Conservation (phyloP, 2,797 vertebrate species). For the Hemibagrus guttatus region DNA sequence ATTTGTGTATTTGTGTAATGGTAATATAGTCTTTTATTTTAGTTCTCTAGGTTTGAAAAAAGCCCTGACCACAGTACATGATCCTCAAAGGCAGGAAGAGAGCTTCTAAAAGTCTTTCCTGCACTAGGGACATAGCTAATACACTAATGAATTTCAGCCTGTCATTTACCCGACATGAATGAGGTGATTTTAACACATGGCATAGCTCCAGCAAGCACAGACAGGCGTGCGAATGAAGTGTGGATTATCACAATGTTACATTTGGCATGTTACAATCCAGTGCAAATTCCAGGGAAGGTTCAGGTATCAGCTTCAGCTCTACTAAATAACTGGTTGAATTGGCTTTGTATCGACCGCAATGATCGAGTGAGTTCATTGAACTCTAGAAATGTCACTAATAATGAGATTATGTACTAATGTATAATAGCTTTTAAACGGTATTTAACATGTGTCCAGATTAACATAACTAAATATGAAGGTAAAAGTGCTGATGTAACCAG, state of each 20-base stretch:
- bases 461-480: neutral
- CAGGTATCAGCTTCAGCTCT: constrained; percentile 21
- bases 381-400: constrained; percentile 7
- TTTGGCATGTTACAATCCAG: neutral
- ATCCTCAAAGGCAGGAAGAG: neutral
- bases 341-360: constrained; percentile 3
- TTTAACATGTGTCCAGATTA: neutral
- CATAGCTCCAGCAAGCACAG: constrained; percentile 38
- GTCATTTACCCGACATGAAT: constrained; percentile 28
- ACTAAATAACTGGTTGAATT: constrained; percentile 22
- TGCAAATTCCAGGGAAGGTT: constrained; percentile 26
- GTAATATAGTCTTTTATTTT: neutral
- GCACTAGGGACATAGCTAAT: constrained; percentile 21
- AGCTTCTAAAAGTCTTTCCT: constrained; percentile 18
- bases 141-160: constrained; percentile 27
- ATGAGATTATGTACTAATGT: neutral
- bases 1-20: neutral
- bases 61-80: neutral
- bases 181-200: constrained; percentile 16
- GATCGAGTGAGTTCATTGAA: constrained; percentile 12
- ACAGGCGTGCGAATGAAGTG: constrained; percentile 24
- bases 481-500: neutral
- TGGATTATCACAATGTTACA: neutral
- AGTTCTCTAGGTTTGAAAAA: neutral
- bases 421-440: neutral